phyloP scores from a whole-genome alignment of 2,797 vertebrate species.

The Microctenopoma steveboyesi region DNA sequence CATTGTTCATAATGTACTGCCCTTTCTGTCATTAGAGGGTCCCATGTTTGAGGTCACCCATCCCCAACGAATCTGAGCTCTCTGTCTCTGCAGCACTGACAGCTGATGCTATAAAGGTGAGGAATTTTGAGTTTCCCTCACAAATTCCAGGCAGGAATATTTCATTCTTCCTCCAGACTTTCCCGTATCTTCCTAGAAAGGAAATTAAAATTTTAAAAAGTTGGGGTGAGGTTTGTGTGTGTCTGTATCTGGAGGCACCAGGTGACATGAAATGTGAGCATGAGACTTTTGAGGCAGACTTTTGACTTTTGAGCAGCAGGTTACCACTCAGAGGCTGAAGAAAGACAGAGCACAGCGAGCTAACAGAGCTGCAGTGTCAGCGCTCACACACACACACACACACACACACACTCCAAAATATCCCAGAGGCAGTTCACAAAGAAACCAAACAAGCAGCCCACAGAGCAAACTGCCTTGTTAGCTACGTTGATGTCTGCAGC shows the following conservation, averaged over 20 bases:
- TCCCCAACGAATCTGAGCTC: conserved; percentile 21
- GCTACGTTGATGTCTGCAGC: conserved; percentile 17
- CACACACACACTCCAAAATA: conserved; percentile 28
- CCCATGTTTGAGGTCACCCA: conserved; percentile 20
- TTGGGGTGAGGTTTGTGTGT: conserved; percentile 43
- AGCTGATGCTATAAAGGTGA: conserved; percentile 60
- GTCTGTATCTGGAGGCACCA: conserved; percentile 6
- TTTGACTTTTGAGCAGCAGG: no score
- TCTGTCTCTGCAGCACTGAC: conserved; percentile 30
- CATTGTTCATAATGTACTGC: no score
- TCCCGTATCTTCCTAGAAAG: conserved; percentile 18
- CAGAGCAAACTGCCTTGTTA: conserved; percentile 54
- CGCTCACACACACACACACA: conserved; percentile 4
- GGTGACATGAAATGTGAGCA: conserved; percentile 43
- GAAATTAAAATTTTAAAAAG: no score
- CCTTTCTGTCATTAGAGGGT: conserved; percentile 10
- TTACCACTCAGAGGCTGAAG: conserved; percentile 13
- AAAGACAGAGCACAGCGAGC: conserved; percentile 9
- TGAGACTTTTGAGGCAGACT: conserved; percentile 43
- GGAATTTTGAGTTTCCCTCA: conserved; percentile 79
- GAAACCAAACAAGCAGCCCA: conserved; percentile 47
- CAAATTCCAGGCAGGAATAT: conserved; percentile 73
- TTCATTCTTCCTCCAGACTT: conserved; percentile 44
- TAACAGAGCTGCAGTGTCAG: conserved; percentile 36
- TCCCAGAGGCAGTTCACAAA: conserved; percentile 45